These are phyloP conservation scores for Acronicta alni DNA, from an alignment of 2,888 invertebrate species.

Conservation along the genomic window DNA sequence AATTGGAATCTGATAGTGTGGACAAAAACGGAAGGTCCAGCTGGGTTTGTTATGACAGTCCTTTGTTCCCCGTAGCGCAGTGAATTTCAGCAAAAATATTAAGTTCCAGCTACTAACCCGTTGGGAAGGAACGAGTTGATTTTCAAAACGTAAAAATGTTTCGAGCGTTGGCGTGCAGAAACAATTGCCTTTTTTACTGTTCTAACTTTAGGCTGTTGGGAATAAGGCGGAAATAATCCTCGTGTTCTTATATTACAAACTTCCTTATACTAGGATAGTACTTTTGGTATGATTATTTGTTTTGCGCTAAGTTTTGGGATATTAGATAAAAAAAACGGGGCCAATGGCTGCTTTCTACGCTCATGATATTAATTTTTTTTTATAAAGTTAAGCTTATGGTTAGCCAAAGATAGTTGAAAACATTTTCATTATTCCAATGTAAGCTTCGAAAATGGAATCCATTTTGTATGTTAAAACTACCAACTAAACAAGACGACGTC, in stretches of 20 bases:
- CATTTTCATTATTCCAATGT: slow-evolving; percentile 1
- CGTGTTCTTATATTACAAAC: slow-evolving; percentile 41
- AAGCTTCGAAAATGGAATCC: neutral
- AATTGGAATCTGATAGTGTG: slow-evolving; percentile 46
- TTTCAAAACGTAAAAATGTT: slow-evolving; percentile 54
- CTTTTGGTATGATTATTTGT: neutral
- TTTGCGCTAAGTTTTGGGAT: neutral
- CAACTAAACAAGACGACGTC: slow-evolving; percentile 12
- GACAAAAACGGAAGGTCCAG: slow-evolving; percentile 62
- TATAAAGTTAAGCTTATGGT: too few relatives aligned
- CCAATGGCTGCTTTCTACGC: too few relatives aligned
- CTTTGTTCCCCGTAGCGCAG: slow-evolving; percentile 62
- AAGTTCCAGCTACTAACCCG: slow-evolving; percentile 61
- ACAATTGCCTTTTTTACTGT: slow-evolving; percentile 52
- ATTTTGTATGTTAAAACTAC: slow-evolving; percentile 28
- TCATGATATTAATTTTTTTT: too few relatives aligned
- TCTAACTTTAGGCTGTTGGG: slow-evolving; percentile 42
- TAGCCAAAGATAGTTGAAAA: neutral
- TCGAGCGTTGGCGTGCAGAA: slow-evolving; percentile 41
- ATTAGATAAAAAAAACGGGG: neutral
- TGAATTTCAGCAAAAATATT: slow-evolving; percentile 65
- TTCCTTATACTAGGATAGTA: slow-evolving; percentile 18
- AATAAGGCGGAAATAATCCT: slow-evolving; percentile 54
- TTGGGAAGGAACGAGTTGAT: slow-evolving; percentile 54
- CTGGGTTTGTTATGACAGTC: slow-evolving; percentile 58